phyloP scores from a whole-genome alignment of 1,140 invertebrate species.

The Microplitis mediator region DNA sequence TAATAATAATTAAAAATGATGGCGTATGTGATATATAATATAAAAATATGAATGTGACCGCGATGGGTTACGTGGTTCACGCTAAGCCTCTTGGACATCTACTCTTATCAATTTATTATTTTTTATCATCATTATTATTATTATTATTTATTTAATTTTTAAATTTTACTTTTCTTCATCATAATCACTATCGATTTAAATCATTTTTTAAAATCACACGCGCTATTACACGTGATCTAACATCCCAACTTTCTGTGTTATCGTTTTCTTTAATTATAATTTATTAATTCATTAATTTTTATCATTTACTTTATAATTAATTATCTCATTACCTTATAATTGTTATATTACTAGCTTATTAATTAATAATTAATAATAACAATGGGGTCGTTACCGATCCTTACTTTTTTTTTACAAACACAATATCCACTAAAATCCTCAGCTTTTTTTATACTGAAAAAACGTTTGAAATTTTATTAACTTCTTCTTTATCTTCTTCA shows the following conservation, averaged over 20 bases:
- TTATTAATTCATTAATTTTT: slow-evolving; percentile 18
- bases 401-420: slow-evolving; percentile 36
- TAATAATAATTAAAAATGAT: slow-evolving; percentile 23
- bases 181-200: slow-evolving; percentile 13
- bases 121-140: slow-evolving; percentile 8
- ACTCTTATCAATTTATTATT: slow-evolving; percentile 18
- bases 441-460: slow-evolving; percentile 24
- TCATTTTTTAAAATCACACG: slow-evolving; percentile 4
- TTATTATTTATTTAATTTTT: slow-evolving; percentile 18
- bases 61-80: slow-evolving; percentile 33
- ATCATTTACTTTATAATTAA: too few relatives aligned
- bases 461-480: not conserved
- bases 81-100: slow-evolving; percentile 44
- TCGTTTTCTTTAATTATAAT: slow-evolving; percentile 3
- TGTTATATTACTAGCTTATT: slow-evolving; percentile 43
- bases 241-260: slow-evolving; percentile 1
- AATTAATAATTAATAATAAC: slow-evolving; percentile 47
- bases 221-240: not conserved
- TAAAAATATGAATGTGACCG: slow-evolving; percentile 46
- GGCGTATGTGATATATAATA: slow-evolving; percentile 31
- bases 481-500: not conserved
- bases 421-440: slow-evolving; percentile 22
- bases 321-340: slow-evolving; percentile 29
- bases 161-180: slow-evolving; percentile 19
- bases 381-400: slow-evolving; percentile 41